Base-by-base conservation (phyloP, 1,140 invertebrate genomes). In the Bombus sibiricus region DNA sequence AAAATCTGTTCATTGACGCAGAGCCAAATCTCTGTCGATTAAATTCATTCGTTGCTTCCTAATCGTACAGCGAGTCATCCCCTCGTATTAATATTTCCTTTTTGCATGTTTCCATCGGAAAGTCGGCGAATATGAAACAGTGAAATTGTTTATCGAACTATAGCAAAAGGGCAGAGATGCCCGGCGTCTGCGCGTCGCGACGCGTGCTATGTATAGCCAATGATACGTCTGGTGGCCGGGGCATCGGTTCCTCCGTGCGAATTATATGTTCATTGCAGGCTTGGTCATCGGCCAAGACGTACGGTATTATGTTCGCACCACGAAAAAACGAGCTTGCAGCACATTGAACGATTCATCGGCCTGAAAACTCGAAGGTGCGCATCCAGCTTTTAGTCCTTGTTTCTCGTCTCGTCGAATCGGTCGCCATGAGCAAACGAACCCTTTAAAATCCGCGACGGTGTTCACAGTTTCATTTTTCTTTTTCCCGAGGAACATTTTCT, bases 211-310 rank as follows among this genome's bases (percentile, higher is more conserved):
- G 91, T 91, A 90, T 91, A 91, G 90, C 82, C 85, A 81, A 78
- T 88, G 88, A 86, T 89, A 88, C 74, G 68, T 66, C 85, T 71
- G 85, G 72, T 83, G 66, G 75, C 66, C 64, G 68, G 88, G 86
- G 90, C 84, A 91, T 90, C 86, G 87, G 88, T 91, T 91, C 86
- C 89, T 88, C 79, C 76, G 86, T 91, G 91, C 91, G 90, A 91
- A 91, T 91, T 90, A 83, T 91, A 88, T 90, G 88, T 88, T 91
- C 91, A 91, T 87, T 91, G 88, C 81, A 88, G 75, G 82, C 79
- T 85, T 82, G 90, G 83, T 90, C 84, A 91, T 88, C 91, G 91
- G 82, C 86, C 88, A 91, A 86, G 84, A 84, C 79, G 73, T 75
- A 91, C 83, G 74, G 71, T 82, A 25, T 34, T 37, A 74, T 83